phyloP scores from a whole-genome alignment of 2,113 vertebrate species.

The cattle (Bos taurus) region ARS-UCD2.0 NC_037331.1:60065001-60065500 shows the following conservation, averaged over 20 bases:
- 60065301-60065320: not conserved
- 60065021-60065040: not conserved
- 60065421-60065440: not conserved
- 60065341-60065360: not conserved
- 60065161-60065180: not conserved
- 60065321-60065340: not conserved
- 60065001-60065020: not conserved
- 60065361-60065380: not conserved
- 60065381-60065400: not conserved
- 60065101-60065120: not conserved
- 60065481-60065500: not conserved
- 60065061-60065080: not conserved
- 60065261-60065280: not conserved
- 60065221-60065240: not conserved
- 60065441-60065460: not conserved
- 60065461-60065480: too few species aligned
- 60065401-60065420: not conserved
- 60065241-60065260: not conserved
- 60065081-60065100: not conserved
- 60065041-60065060: not conserved
- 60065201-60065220: not conserved
- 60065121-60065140: not conserved
- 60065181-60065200: not conserved
- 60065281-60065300: not conserved
- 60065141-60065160: not conserved